These are phyloP conservation scores for Amphiprion clarkii DNA, from an alignment of 2,797 vertebrate species.

Conservation along the genomic window DNA sequence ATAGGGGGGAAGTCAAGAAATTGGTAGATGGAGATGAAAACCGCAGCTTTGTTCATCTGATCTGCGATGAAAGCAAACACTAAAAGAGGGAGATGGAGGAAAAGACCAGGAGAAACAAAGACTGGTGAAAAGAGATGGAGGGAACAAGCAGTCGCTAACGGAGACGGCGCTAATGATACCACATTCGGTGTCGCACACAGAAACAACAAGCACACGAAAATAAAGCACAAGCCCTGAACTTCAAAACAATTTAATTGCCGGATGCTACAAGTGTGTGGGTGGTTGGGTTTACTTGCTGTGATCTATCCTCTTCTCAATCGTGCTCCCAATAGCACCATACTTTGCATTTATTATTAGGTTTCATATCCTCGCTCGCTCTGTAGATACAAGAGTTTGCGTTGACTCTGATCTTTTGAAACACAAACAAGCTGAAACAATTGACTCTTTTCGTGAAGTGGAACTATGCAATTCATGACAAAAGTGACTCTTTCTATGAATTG, in stretches of 20 bases:
- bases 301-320: conserved; percentile 26
- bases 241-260: conserved; percentile 78
- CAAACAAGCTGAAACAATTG: not conserved
- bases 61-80: conserved; percentile 65
- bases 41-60: conserved; percentile 52
- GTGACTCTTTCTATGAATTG: not conserved
- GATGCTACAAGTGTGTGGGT: conserved; percentile 62
- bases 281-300: conserved; percentile 45
- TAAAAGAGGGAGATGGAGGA: conserved; percentile 13
- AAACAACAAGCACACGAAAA: conserved; percentile 62
- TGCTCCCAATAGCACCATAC: conserved; percentile 10
- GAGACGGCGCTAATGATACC: conserved; percentile 67
- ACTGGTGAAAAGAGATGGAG: conserved; percentile 44
- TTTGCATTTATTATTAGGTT: conserved; percentile 22
- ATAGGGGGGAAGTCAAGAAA: conserved; percentile 14
- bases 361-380: conserved; percentile 15
- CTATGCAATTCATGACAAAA: not conserved
- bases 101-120: conserved; percentile 42
- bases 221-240: conserved; percentile 66
- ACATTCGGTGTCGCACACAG: conserved; percentile 55
- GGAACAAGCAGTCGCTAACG: conserved; percentile 30
- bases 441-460: not conserved
- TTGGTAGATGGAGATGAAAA: conserved; percentile 42
- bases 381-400: conserved; percentile 4
- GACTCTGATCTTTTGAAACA: conserved; percentile 20